phyloP scores from a whole-genome alignment of 2,113 vertebrate species.

The Thryonomys swinderianus region DNA sequence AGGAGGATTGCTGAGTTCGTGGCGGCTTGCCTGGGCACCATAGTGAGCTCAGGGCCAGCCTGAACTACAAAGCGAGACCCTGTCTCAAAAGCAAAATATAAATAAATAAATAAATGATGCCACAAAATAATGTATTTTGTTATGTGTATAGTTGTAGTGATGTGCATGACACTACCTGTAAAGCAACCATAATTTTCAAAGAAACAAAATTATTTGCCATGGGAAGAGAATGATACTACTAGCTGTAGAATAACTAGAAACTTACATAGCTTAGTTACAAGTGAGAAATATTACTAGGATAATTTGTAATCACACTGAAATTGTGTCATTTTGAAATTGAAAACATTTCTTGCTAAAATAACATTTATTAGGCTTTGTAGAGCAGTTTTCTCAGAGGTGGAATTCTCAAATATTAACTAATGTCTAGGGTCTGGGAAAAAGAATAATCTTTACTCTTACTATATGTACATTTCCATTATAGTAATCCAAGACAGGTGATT shows the following conservation, averaged over 20 bases:
- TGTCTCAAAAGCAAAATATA: no score
- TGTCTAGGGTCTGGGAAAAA: neutral
- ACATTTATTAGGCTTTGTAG: neutral
- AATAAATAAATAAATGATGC: no score
- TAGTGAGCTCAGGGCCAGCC: no score
- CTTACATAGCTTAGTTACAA: no score
- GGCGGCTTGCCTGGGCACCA: no score
- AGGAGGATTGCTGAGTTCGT: no score
- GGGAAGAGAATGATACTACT: neutral
- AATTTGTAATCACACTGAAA: neutral
- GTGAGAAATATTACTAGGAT: neutral
- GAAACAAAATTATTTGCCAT: neutral
- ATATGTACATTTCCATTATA: neutral
- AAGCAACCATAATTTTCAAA: constrained; percentile 29
- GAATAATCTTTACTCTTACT: neutral
- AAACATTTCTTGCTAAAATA: neutral
- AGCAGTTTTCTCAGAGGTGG: neutral
- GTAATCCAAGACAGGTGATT: neutral
- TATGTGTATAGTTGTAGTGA: neutral
- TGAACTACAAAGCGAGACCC: no score
- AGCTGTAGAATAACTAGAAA: neutral
- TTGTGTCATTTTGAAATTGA: constrained; percentile 14
- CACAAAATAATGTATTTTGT: neutral
- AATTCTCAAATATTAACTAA: constrained; percentile 4
- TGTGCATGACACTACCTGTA: neutral